phyloP scores from a whole-genome alignment of 1,140 invertebrate species.

The Odontomachus brunneus region DNA sequence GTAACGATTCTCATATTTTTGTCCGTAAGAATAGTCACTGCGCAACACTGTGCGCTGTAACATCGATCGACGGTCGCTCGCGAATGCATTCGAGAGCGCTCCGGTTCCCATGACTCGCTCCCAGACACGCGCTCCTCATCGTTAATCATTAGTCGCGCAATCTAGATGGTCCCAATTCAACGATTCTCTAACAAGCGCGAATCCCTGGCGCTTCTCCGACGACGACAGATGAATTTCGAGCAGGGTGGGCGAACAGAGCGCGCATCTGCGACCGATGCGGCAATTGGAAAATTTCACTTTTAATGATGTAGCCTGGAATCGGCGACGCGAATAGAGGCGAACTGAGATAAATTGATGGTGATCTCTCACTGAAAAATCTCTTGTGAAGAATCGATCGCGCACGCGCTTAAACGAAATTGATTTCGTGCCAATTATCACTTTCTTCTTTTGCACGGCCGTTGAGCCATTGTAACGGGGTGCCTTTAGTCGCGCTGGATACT shows the following conservation, averaged over 20 bases:
- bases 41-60: no score
- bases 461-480: no score
- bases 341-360: constrained; percentile 62
- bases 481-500: neutral
- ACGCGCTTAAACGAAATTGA: constrained; percentile 57
- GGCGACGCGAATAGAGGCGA: constrained; percentile 23
- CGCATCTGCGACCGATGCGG: constrained; percentile 33
- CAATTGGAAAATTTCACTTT: constrained; percentile 69
- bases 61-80: constrained; percentile 1
- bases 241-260: constrained; percentile 12
- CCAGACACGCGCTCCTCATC: constrained; percentile 51
- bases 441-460: constrained; percentile 14
- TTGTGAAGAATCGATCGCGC: constrained; percentile 33
- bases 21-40: no score
- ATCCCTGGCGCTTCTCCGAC: neutral
- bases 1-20: no score
- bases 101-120: constrained; percentile 63
- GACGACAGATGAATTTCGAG: constrained; percentile 3
- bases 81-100: constrained; percentile 57
- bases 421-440: constrained; percentile 55
- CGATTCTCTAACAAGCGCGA: constrained; percentile 37
- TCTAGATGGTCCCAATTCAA: constrained; percentile 49
- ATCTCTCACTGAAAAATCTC: constrained; percentile 19
- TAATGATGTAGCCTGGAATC: constrained; percentile 67
- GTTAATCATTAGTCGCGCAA: constrained; percentile 74